Evolutionary conservation across 2,888 invertebrate species (phyloP).

Genomic region (Crocallis elinguaria): DNA sequence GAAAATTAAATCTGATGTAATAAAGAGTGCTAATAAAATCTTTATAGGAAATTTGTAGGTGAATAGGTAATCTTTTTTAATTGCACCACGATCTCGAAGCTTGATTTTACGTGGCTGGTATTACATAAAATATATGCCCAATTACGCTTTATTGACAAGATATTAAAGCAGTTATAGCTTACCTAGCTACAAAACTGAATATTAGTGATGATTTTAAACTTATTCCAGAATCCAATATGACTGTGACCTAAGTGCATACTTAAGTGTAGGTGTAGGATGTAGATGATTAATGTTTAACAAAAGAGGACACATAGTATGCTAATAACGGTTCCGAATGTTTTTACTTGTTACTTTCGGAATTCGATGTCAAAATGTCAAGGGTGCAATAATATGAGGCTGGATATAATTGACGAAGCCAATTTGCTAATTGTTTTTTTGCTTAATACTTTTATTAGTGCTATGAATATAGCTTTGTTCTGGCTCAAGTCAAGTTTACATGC

Average conservation of each 20-base stretch:
- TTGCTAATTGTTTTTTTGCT: slow-evolving; percentile 25
- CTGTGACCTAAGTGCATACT: slow-evolving; percentile 20
- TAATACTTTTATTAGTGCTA: slow-evolving; percentile 19
- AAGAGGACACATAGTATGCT: slow-evolving; percentile 12
- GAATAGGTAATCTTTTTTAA: slow-evolving; percentile 23
- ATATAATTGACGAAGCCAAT: slow-evolving; percentile 26
- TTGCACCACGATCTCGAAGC: slow-evolving; percentile 18
- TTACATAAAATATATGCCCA: slow-evolving; percentile 14
- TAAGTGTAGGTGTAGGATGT: slow-evolving; percentile 24
- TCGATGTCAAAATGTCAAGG: slow-evolving; percentile 39
- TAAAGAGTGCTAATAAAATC: slow-evolving; percentile 23
- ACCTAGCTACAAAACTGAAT: background rate
- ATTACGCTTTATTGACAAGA: background rate
- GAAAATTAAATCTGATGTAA: slow-evolving; percentile 29
- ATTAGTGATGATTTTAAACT: slow-evolving; percentile 21
- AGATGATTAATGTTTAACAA: slow-evolving; percentile 29
- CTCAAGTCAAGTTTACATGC: slow-evolving; percentile 1
- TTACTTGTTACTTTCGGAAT: slow-evolving; percentile 37
- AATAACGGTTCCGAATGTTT: slow-evolving; percentile 25
- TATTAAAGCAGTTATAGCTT: background rate
- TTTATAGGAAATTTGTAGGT: slow-evolving; percentile 18
- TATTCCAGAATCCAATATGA: slow-evolving; percentile 30
- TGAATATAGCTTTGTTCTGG: slow-evolving; percentile 8
- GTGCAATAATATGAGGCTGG: slow-evolving; percentile 18
- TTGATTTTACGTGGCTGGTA: slow-evolving; percentile 11